Evolutionary conservation across 2,888 invertebrate species (phyloP).

Genomic region (Nysson spinosus): DNA sequence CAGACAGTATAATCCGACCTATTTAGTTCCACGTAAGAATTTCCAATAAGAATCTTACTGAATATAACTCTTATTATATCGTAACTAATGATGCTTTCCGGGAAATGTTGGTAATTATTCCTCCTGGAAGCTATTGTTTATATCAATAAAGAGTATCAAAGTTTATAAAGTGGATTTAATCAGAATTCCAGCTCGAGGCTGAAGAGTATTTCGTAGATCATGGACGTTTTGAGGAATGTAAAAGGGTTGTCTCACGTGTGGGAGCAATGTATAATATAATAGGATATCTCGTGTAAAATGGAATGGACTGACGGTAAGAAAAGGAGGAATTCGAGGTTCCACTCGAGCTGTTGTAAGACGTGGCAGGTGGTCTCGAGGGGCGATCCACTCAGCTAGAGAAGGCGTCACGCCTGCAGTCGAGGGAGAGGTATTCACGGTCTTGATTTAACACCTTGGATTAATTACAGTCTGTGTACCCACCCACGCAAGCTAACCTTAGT

Average conservation of each 20-base stretch:
- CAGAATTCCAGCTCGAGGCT: too few species aligned
- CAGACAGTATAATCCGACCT: neutral
- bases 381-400: conserved; percentile 61
- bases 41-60: too few species aligned
- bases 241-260: too few species aligned
- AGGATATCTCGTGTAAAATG: conserved; percentile 31
- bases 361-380: conserved; percentile 58
- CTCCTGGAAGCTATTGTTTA: too few species aligned
- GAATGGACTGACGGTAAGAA: conserved; percentile 34
- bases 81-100: too few species aligned
- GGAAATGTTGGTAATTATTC: too few species aligned
- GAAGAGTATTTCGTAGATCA: too few species aligned
- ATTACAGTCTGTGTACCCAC: conserved; percentile 69
- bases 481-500: conserved; percentile 12
- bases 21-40: too few species aligned
- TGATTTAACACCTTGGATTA: conserved; percentile 74
- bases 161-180: too few species aligned
- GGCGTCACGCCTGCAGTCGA: conserved; percentile 58
- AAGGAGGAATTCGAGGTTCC: conserved; percentile 50
- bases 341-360: conserved; percentile 54
- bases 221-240: too few species aligned
- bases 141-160: too few species aligned
- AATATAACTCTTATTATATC: too few species aligned
- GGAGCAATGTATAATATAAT: conserved; percentile 32
- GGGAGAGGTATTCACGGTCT: conserved; percentile 65